phyloP scores from a whole-genome alignment of 2,888 invertebrate species.

The Anthrax anthrax region DNA sequence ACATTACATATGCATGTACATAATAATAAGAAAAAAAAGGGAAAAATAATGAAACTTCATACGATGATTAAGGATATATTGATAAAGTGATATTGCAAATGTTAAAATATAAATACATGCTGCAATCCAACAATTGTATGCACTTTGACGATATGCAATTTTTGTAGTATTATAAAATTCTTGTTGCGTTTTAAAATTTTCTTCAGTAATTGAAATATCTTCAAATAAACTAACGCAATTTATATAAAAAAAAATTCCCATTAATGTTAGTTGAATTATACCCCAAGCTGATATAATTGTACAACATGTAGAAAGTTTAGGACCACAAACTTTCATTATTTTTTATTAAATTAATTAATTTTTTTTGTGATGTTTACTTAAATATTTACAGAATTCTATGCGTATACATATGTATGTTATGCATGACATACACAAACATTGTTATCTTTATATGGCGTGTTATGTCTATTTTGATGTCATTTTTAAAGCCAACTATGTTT shows the following conservation, averaged over 20 bases:
- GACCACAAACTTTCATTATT: too few species aligned
- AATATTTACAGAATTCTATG: conserved; percentile 9
- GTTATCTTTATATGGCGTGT: too few species aligned
- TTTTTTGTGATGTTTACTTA: background rate
- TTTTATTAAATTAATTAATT: too few species aligned
- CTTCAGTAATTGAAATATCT: conserved; percentile 57
- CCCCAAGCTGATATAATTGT: too few species aligned
- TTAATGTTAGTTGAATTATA: conserved; percentile 20
- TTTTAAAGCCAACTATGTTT: too few species aligned
- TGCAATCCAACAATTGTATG: conserved; percentile 91
- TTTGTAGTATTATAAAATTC: conserved; percentile 57
- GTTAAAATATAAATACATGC: conserved; percentile 81
- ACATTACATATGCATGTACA: too few species aligned
- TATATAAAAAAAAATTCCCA: conserved; percentile 83
- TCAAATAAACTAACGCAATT: conserved; percentile 78
- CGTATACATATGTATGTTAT: too few species aligned
- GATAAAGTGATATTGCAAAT: conserved; percentile 71
- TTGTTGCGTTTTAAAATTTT: conserved; percentile 32
- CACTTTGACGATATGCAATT: conserved; percentile 62
- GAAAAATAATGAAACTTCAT: too few species aligned
- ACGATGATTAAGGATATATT: conserved; percentile 34
- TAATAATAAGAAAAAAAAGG: too few species aligned
- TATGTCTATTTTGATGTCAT: too few species aligned
- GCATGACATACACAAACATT: too few species aligned
- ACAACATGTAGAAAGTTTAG: too few species aligned